Evolutionary conservation across 2,797 vertebrate species (phyloP).

Genomic region (Urosaurus nigricauda): DNA sequence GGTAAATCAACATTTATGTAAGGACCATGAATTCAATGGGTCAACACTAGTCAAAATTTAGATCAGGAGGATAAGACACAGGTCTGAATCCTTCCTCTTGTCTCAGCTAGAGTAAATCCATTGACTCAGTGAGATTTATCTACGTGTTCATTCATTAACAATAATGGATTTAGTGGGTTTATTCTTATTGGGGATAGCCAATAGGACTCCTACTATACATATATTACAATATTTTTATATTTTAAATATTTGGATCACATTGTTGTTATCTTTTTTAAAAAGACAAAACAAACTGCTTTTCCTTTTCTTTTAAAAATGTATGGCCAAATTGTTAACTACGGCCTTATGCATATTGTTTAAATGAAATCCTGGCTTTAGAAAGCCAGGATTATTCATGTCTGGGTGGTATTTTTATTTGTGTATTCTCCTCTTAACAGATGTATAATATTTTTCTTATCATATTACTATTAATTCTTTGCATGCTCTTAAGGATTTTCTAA

Average conservation of each 20-base stretch:
- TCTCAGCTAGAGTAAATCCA: no score
- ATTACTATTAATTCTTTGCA: conserved; percentile 49
- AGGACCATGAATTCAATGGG: no score
- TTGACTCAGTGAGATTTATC: no score
- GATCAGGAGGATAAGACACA: no score
- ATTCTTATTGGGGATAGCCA: no score
- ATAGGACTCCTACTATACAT: no score
- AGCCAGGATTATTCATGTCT: conserved; percentile 60
- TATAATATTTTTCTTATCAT: conserved; percentile 38
- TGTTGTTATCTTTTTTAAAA: not conserved
- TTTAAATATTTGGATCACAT: not conserved
- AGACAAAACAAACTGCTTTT: conserved; percentile 3
- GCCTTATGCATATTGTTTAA: conserved; percentile 66
- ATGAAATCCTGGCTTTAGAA: conserved; percentile 54
- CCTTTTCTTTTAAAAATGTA: not conserved
- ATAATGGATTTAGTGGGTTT: no score
- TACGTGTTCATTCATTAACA: no score
- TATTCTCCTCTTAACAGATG: conserved; percentile 44
- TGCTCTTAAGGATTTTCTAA: conserved; percentile 36
- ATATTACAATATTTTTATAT: no score
- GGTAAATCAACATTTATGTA: no score
- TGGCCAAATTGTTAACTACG: not conserved
- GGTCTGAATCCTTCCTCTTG: no score
- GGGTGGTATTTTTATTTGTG: conserved; percentile 45
- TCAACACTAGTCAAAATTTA: no score